phyloP scores from a whole-genome alignment of 2,888 invertebrate genomes.

The Chloroclysta siterata region DNA sequence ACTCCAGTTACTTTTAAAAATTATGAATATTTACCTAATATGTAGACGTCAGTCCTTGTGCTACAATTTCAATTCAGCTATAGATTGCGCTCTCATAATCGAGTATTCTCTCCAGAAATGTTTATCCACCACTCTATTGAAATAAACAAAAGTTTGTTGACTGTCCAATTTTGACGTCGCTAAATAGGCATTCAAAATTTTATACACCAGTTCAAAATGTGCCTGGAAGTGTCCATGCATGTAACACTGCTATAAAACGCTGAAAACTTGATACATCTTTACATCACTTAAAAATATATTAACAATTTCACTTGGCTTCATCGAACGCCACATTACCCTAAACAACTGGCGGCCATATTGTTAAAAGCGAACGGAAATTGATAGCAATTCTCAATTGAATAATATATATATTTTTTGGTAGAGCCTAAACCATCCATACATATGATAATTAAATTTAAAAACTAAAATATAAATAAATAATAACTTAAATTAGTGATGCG shows the following conservation, averaged over 20 bases:
- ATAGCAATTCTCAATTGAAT: slow-evolving; percentile 56
- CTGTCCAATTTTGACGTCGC: slow-evolving; percentile 81
- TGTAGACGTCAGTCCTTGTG: slow-evolving; percentile 76
- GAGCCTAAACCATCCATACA: neutral
- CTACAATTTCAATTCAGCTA: slow-evolving; percentile 75
- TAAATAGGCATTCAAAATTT: slow-evolving; percentile 75
- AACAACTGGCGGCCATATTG: slow-evolving; percentile 85
- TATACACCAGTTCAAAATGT: slow-evolving; percentile 73
- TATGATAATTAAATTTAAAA: neutral
- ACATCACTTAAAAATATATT: slow-evolving; percentile 77
- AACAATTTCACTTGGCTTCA: slow-evolving; percentile 82
- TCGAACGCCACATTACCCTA: slow-evolving; percentile 85
- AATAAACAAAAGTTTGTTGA: slow-evolving; percentile 86
- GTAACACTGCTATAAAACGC: slow-evolving; percentile 81
- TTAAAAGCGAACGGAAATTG: slow-evolving; percentile 78
- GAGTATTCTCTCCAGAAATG: slow-evolving; percentile 71
- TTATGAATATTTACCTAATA: slow-evolving; percentile 75
- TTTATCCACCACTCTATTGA: slow-evolving; percentile 72
- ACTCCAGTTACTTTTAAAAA: slow-evolving; percentile 60
- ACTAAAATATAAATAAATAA: neutral
- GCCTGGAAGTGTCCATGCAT: slow-evolving; percentile 71
- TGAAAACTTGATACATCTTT: slow-evolving; percentile 81
- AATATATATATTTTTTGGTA: slow-evolving; percentile 37
- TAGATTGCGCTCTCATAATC: slow-evolving; percentile 81
- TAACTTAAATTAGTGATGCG: neutral